Conservation (phyloP, 2,113 vertebrate species). For the Nothoprocta perdicaria region DNA sequence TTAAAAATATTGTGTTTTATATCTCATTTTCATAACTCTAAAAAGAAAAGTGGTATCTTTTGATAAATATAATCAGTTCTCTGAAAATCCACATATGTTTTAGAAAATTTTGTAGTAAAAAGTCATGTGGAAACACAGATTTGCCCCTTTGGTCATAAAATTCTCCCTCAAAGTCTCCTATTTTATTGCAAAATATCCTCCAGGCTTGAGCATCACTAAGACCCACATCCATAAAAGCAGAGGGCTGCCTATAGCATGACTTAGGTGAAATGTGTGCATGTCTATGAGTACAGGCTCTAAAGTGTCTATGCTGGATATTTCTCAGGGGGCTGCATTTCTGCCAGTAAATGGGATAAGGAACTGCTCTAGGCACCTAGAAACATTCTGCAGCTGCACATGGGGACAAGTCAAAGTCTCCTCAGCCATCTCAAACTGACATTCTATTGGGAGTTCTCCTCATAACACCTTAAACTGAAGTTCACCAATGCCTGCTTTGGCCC, state of each 20-base stretch:
- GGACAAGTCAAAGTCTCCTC: too few relatives aligned
- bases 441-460: too few relatives aligned
- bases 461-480: too few relatives aligned
- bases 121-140: too few relatives aligned
- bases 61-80: background rate
- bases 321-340: too few relatives aligned
- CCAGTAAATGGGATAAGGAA: too few relatives aligned
- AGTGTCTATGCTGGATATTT: too few relatives aligned
- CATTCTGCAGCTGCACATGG: too few relatives aligned
- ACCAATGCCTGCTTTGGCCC: too few relatives aligned
- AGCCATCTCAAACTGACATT: too few relatives aligned
- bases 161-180: background rate
- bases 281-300: too few relatives aligned
- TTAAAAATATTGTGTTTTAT: background rate
- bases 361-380: too few relatives aligned
- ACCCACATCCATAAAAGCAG: background rate
- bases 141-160: background rate
- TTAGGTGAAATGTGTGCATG: background rate
- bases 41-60: background rate
- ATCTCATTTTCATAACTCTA: background rate
- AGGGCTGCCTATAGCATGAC: background rate
- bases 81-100: background rate
- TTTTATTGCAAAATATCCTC: background rate
- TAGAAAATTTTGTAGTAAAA: background rate
- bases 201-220: background rate